Evolutionary conservation across 1,140 invertebrate genomes (phyloP).

Genomic region (Lordiphosa clarofinis): DNA sequence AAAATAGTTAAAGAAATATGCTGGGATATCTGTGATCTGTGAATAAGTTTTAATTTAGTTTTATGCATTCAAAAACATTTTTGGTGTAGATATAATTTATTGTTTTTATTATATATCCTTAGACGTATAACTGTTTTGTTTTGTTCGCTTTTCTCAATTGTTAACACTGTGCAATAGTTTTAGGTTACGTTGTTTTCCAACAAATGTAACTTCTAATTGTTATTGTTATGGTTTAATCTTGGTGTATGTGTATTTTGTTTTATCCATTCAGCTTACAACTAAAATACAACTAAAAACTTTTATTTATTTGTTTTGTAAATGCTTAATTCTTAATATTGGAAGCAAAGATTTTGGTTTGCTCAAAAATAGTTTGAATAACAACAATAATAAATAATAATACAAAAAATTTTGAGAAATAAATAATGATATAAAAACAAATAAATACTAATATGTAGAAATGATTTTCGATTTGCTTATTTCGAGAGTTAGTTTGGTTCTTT

Average conservation of each 20-base stretch:
- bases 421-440: slow-evolving; percentile 22
- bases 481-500: background rate
- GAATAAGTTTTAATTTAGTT: no score
- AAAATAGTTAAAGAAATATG: no score
- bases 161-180: slow-evolving; percentile 35
- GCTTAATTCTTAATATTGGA: slow-evolving; percentile 43
- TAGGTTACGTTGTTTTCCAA: slow-evolving; percentile 26
- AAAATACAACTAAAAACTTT: slow-evolving; percentile 14
- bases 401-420: slow-evolving; percentile 44
- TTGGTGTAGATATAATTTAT: slow-evolving; percentile 39
- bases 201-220: slow-evolving; percentile 20
- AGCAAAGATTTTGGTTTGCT: slow-evolving; percentile 44
- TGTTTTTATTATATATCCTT: slow-evolving; percentile 29
- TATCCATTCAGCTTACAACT: slow-evolving; percentile 8
- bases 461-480: background rate
- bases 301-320: slow-evolving; percentile 31
- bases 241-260: slow-evolving; percentile 3
- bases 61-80: no score
- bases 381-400: slow-evolving; percentile 34
- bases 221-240: slow-evolving; percentile 17
- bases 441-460: slow-evolving; percentile 13
- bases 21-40: no score
- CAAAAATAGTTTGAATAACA: slow-evolving; percentile 22
- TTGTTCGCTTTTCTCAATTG: background rate
- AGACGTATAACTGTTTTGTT: slow-evolving; percentile 14